Base-by-base conservation (phyloP, 2,888 invertebrate genomes). In the Agrenia bidenticulata region DNA sequence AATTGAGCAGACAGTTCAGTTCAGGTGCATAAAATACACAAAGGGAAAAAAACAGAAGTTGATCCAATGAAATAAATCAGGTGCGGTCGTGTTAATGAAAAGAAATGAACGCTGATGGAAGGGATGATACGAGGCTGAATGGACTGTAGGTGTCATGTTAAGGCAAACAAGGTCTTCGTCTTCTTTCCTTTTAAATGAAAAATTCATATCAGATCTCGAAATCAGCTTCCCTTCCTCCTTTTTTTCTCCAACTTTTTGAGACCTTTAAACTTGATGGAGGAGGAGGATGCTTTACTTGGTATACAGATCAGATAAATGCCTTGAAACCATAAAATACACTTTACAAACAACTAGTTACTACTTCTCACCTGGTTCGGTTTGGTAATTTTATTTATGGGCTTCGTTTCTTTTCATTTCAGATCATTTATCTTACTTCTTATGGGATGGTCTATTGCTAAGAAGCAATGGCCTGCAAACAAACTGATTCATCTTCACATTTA, bases 41-140 rank as follows among this genome's bases (percentile, higher is more conserved):
- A 61, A 27, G 41, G 61, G 51, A 15, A 45, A 63, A 67, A 55
- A 70, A 63, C 66, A 70, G 70, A 62, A 70, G 67, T 67, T 64
- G 67, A 65, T 64, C 64, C 63, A 65, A 64, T 65, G 64, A 67
- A 70, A 70, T 70, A 70, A 70, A 67, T 70, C 70, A 70, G 70
- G 67, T 65, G 70, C 67, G 70, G 67, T 51, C 55, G 67, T 65
- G 70, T 63, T 67, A 70, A 70, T 70, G 70, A 70, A 70, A 67
- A 67, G 70, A 70, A 66, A 65, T 64, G 67, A 59, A 67, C 65
- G 67, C 67, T 65, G 70, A 70, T 45, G 45, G 45, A 59, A 54
- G 50, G 21, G 19, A 51, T 24, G 51, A 24, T 11, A 45, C 15
- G 59, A 45, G 32, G 37, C 27, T 41, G 54, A 60, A 63, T 62